These are phyloP conservation scores for Sinelater perroti DNA, from an alignment of 2,888 invertebrate species.

Conservation along the genomic window DNA sequence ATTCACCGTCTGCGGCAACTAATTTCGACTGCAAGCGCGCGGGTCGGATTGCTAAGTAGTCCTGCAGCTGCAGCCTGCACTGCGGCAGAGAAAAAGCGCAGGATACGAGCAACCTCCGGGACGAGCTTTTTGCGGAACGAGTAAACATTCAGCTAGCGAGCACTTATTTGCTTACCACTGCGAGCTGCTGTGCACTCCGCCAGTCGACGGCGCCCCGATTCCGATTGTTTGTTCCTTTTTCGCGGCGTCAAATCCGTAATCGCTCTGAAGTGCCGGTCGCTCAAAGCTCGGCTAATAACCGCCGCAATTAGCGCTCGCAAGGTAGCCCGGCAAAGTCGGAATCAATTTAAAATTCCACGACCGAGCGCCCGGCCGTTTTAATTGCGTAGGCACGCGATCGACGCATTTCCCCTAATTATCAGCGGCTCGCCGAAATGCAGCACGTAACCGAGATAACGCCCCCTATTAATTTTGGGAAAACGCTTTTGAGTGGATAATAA, in stretches of 20 bases:
- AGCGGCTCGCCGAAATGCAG: slow-evolving; percentile 1
- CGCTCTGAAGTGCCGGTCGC: too few relatives aligned
- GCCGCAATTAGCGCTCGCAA: too few relatives aligned
- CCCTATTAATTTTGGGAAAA: too few relatives aligned
- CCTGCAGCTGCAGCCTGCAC: slow-evolving; percentile 5
- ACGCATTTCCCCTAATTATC: slow-evolving; percentile 7
- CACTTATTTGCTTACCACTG: slow-evolving; percentile 2
- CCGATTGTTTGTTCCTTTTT: too few relatives aligned
- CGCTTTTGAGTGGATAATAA: too few relatives aligned
- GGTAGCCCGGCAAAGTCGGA: too few relatives aligned
- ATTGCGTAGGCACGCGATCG: slow-evolving; percentile 11
- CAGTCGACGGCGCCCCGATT: too few relatives aligned
- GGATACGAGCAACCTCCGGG: background rate
- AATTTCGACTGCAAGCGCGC: slow-evolving; percentile 1
- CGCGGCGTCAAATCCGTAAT: too few relatives aligned
- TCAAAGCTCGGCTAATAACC: too few relatives aligned
- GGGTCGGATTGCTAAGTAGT: background rate
- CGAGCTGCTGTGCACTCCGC: too few relatives aligned
- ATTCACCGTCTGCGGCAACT: too few relatives aligned
- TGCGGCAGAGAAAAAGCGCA: background rate
- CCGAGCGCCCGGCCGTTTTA: slow-evolving; percentile 7
- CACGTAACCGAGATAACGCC: too few relatives aligned
- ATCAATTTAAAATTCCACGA: slow-evolving; percentile 14
- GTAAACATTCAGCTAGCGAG: background rate
- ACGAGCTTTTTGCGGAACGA: background rate